Evolutionary conservation across 1,140 invertebrate genomes (phyloP).

Genomic region (Drosophila setifemur): DNA sequence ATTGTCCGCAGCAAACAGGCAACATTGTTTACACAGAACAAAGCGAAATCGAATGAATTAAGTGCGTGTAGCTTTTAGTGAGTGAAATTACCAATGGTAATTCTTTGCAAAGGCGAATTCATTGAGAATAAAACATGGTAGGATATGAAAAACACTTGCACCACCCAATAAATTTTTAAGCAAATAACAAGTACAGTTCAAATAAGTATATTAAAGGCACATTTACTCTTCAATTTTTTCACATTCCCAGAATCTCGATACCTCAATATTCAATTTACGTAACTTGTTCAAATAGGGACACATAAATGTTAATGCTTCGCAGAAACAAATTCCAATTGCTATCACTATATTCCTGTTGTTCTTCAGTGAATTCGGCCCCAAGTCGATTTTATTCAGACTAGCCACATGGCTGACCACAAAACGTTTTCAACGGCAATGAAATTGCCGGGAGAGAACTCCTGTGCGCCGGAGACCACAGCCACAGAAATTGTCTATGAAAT

Average conservation of each 20-base stretch:
- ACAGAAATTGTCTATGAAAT: conserved; percentile 65
- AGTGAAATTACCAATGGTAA: background rate
- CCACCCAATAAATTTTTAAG: no score
- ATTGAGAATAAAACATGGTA: no score
- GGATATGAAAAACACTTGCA: no score
- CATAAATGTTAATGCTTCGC: background rate
- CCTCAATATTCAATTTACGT: no score
- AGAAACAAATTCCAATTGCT: background rate
- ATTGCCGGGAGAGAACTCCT: conserved; percentile 27
- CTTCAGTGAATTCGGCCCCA: background rate
- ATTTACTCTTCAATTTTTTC: no score
- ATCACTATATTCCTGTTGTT: background rate
- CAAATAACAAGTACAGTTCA: no score
- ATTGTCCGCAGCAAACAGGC: no score
- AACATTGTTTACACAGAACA: background rate
- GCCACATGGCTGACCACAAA: conserved; percentile 11
- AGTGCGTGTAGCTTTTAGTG: background rate
- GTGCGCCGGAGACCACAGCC: conserved; percentile 9
- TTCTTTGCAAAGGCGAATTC: background rate
- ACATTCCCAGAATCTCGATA: background rate
- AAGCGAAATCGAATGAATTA: conserved; percentile 6
- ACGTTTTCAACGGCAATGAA: conserved; percentile 15
- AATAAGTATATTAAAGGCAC: no score
- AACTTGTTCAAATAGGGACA: background rate
- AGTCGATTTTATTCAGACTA: background rate